Base-by-base conservation (phyloP, 2,797 vertebrate genomes). In the Sandelia bainsii region DNA sequence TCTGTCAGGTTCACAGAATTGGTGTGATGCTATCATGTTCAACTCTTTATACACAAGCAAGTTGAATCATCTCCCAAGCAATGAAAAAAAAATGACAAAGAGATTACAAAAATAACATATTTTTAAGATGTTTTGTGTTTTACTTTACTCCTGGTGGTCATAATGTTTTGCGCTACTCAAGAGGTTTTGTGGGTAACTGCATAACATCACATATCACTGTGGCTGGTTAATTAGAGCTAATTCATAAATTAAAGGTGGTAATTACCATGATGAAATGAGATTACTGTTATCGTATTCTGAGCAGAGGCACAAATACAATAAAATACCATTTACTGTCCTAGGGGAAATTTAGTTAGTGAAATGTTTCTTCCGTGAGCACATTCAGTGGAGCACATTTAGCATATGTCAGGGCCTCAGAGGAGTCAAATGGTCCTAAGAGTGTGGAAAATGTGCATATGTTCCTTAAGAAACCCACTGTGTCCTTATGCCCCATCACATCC, bases 181-280 rank as follows among this genome's bases (percentile, higher is more conserved):
- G 63, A 76, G 58, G 70, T 77, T 81, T 48, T 49, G 29, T 50
- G 22, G 54, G 45, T 63, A 70, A 61, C 50, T 69, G 69, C 59
- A 75, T 83, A 63, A 84, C 59, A 82, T 76, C 49, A 52, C 61
- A 60, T 25, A 44, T 59, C 51, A 52, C 19, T 19, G 49, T 49
- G 58, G 66, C 67, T 57, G 68, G 62, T 75, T 91, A 88, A 92
- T 92, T 85, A 82, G 72, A 69, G 71, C 68, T 83, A 78, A 84
- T 87, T 89, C 81, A 88, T 89, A 92, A 90, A 90, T 90, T 84
- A 91, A 81, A 80, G 73, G 69, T 72, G 69, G 80, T 80, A 85
- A 85, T 87, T 80, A 75, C 68, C 39, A 34, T 79, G 68, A 85
- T 80, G 83, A 72, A 89, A 83, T 80, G 68, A 79, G 58, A 86